Conservation (phyloP, 2,113 vertebrate species). For the Excalfactoria chinensis region DNA sequence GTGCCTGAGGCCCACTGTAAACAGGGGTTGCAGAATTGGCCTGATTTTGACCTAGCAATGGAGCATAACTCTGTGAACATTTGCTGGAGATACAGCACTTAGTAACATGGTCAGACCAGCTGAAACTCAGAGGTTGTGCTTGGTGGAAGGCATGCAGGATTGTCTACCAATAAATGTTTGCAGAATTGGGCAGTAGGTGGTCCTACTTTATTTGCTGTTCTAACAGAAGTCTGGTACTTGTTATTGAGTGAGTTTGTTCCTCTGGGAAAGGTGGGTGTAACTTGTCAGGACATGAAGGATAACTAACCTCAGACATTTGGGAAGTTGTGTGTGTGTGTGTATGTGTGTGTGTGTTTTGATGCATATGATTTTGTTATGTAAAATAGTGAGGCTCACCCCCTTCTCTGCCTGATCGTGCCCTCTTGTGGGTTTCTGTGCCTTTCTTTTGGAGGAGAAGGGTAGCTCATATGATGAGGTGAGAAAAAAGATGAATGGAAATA, state of each 20-base stretch:
- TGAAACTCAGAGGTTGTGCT: neutral
- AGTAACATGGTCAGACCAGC: neutral
- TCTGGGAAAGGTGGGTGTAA: slow-evolving; percentile 76
- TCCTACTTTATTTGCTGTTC: slow-evolving; percentile 70
- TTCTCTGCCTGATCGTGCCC: slow-evolving; percentile 60
- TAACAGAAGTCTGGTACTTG: slow-evolving; percentile 68
- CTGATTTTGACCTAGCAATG: slow-evolving; percentile 44
- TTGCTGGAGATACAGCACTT: slow-evolving; percentile 9
- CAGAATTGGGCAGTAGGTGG: slow-evolving; percentile 65
- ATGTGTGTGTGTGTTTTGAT: slow-evolving; percentile 46
- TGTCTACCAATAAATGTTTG: slow-evolving; percentile 56
- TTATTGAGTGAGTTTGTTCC: slow-evolving; percentile 63
- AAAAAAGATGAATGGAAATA: slow-evolving; percentile 67
- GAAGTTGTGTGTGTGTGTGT: slow-evolving; percentile 47
- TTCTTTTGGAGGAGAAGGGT: slow-evolving; percentile 62
- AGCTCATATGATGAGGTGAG: slow-evolving; percentile 66
- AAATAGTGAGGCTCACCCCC: slow-evolving; percentile 54
- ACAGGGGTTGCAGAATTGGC: slow-evolving; percentile 17
- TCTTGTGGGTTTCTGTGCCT: slow-evolving; percentile 65
- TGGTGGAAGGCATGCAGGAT: slow-evolving; percentile 22
- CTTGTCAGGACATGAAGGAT: slow-evolving; percentile 67
- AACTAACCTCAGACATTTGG: slow-evolving; percentile 70
- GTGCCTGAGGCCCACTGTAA: slow-evolving; percentile 30
- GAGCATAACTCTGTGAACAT: slow-evolving; percentile 26
- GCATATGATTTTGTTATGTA: slow-evolving; percentile 68